Evolutionary conservation across 1,140 invertebrate genomes (phyloP).

Genomic region (Drosophila nigrodunni): DNA sequence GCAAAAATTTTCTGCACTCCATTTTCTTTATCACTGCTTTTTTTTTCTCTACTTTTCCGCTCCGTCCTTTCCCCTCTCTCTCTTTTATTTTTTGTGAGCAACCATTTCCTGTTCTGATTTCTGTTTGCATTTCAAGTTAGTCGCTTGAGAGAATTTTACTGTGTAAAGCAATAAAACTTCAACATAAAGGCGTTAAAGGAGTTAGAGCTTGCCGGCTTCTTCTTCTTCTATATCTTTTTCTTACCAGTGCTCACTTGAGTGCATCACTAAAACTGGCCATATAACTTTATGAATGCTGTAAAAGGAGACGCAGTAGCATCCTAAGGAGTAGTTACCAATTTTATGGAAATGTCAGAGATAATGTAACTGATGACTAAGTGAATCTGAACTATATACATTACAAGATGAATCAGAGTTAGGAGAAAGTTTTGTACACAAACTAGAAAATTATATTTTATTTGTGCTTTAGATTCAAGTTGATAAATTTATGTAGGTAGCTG

Average conservation of each 20-base stretch:
- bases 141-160: slow-evolving; percentile 68
- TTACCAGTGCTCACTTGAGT: slow-evolving; percentile 22
- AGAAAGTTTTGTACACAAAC: not conserved
- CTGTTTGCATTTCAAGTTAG: slow-evolving; percentile 79
- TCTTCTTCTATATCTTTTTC: not conserved
- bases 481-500: no score
- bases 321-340: slow-evolving; percentile 16
- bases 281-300: slow-evolving; percentile 53
- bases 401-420: not conserved
- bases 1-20: slow-evolving; percentile 63
- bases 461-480: not conserved
- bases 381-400: slow-evolving; percentile 11
- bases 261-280: slow-evolving; percentile 39
- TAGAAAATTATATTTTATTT: not conserved
- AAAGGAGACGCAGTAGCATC: slow-evolving; percentile 16
- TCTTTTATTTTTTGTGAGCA: slow-evolving; percentile 37
- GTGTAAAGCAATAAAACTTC: slow-evolving; percentile 74
- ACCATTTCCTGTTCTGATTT: slow-evolving; percentile 74
- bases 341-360: slow-evolving; percentile 14
- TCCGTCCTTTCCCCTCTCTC: not conserved
- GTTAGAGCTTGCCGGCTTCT: not conserved
- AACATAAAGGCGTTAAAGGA: slow-evolving; percentile 45
- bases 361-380: slow-evolving; percentile 15
- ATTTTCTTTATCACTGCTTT: slow-evolving; percentile 66
- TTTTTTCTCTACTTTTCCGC: slow-evolving; percentile 17